These are phyloP conservation scores for Aphidius colemani DNA, from an alignment of 2,888 invertebrate species.

Conservation along the genomic window DNA sequence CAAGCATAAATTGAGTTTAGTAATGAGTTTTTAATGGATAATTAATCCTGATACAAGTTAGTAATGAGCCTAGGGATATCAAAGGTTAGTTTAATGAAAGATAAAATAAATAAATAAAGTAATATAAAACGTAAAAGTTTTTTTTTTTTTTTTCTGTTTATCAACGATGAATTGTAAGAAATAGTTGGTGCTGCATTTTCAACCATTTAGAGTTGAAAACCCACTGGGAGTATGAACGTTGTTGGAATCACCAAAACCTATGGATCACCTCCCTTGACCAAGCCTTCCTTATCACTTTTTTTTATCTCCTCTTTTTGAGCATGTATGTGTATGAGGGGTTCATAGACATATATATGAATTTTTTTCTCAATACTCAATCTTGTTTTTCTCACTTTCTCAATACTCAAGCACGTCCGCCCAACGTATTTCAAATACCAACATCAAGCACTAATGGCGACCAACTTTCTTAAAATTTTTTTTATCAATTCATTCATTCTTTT, in stretches of 20 bases:
- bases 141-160: neutral
- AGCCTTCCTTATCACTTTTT: neutral
- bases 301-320: neutral
- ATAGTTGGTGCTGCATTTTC: constrained; percentile 20
- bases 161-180: neutral
- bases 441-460: constrained; percentile 20
- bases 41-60: too few relatives aligned
- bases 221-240: constrained; percentile 9
- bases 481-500: neutral
- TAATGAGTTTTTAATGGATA: too few relatives aligned
- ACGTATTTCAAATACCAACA: constrained; percentile 23
- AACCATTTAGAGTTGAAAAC: constrained; percentile 19
- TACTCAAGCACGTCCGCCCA: constrained; percentile 23
- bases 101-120: neutral
- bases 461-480: constrained; percentile 17
- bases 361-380: constrained; percentile 15
- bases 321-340: neutral
- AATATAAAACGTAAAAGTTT: neutral
- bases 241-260: constrained; percentile 23
- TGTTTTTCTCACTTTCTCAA: constrained; percentile 18
- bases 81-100: too few relatives aligned
- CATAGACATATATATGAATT: neutral
- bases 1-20: too few relatives aligned
- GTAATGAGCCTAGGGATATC: too few relatives aligned
- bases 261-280: neutral